Evolutionary conservation across 2,888 invertebrate species (phyloP), one percentile per base, ranked within the genome.

Genomic region (Macropis europaea): DNA sequence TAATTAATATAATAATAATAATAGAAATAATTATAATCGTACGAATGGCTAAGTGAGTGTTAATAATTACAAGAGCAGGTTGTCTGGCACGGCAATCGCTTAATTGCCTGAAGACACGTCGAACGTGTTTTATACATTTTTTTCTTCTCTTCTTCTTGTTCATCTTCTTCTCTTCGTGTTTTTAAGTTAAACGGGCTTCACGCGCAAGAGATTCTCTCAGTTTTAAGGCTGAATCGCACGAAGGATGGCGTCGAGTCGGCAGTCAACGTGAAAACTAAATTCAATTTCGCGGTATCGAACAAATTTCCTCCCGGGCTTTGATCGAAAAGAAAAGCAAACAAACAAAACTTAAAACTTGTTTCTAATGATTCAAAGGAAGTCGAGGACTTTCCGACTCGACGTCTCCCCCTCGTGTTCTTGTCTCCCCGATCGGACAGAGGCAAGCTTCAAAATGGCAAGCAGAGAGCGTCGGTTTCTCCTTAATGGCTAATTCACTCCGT

Each of bases 1-100:
- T 84, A 42, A 22, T 84, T 75, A 74, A 77, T 82, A 77, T 69
- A 76, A 79, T 73, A 71, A 71, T 73, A 81, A 68, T 79, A 77
- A 78, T 78, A 82, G 74, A 74, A 75, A 73, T 76, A 77, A 69
- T 79, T 71, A 73, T 76, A 81, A 82, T 82, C 80, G 69, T 82
- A 84, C 77, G 76, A 82, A 81, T 85, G 83, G 85, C 85, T 86
- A 86, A 79, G 75, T 82, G 78, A 79, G 76, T 82, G 78, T 79
- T 82, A 81, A 83, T 87, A 88, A 87, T 88, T 87, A 88, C 86
- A 87, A 84, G 82, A 84, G 77, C 82, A 82, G 80, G 81, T 81
- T 76, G 60, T 81, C 83, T 81, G 82, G 81, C 82, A 84, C 78
- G 79, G 76, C 76, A 72, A 75, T 76, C 77, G 66, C 62, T 69